Percentiles rank a stretch among this genome's conserved stretches.
Conservation (phyloP, 2,113 vertebrate species). For the Mastomys coucha region DNA sequence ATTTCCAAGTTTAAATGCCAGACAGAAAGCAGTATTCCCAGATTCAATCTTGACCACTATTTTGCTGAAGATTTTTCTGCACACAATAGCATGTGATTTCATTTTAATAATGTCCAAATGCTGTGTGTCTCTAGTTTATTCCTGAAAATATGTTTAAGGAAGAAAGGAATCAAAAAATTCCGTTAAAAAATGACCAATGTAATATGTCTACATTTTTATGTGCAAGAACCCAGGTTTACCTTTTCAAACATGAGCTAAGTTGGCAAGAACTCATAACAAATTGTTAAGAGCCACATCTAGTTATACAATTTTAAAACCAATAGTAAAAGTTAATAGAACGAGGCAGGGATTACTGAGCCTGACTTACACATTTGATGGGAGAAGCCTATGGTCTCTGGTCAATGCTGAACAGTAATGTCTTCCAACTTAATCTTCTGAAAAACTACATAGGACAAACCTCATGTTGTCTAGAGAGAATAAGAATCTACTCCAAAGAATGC, state of each 20-base stretch:
- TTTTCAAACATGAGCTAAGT: constrained; percentile 46
- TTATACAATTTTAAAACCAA: constrained; percentile 34
- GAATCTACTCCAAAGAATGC: not conserved
- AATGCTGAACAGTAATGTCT: not conserved
- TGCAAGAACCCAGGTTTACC: not conserved
- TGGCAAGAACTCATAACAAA: not conserved
- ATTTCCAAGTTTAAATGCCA: constrained; percentile 3
- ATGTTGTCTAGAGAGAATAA: not conserved
- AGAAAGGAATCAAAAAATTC: constrained; percentile 16
- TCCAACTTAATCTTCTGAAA: not conserved
- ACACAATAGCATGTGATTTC: not conserved
- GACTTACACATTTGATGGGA: not conserved
- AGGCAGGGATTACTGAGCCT: not conserved
- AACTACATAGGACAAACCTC: not conserved
- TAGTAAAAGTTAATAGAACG: not conserved
- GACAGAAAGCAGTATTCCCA: not conserved
- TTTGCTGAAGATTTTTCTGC: constrained; percentile 25
- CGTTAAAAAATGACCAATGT: not conserved
- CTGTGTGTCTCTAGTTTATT: not conserved
- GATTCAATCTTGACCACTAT: not conserved
- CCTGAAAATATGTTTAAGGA: constrained; percentile 14
- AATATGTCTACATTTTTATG: not conserved
- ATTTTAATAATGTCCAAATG: constrained; percentile 5
- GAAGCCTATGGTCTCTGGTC: not conserved
- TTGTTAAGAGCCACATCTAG: not conserved